These are phyloP conservation scores for Lithosia quadra DNA, from an alignment of 2,888 invertebrate genomes.

Conservation along the genomic window DNA sequence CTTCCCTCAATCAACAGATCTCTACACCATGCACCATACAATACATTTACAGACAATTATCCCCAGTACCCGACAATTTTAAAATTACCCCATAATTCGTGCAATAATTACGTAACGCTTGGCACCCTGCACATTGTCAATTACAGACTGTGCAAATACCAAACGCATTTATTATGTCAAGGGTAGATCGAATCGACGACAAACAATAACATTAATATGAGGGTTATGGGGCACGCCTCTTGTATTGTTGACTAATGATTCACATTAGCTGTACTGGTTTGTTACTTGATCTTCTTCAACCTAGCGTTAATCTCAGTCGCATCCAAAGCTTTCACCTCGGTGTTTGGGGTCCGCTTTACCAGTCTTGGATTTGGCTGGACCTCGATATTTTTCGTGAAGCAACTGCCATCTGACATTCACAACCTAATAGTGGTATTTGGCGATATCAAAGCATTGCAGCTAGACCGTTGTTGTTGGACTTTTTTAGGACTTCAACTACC, in stretches of 20 bases:
- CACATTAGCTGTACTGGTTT: slow-evolving; percentile 34
- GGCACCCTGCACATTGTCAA: slow-evolving; percentile 5
- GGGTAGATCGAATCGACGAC: slow-evolving; percentile 43
- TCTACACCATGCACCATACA: background rate
- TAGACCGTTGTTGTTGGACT: too few species aligned
- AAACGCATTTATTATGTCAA: slow-evolving; percentile 46
- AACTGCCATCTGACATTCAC: too few species aligned
- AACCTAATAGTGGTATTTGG: too few species aligned
- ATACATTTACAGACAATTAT: slow-evolving; percentile 6
- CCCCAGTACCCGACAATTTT: slow-evolving; percentile 10
- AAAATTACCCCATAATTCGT: slow-evolving; percentile 11
- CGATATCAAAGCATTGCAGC: too few species aligned
- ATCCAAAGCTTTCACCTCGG: too few species aligned
- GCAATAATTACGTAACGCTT: slow-evolving; percentile 17
- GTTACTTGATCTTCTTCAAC: too few species aligned
- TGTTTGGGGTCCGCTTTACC: too few species aligned
- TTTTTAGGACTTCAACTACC: too few species aligned
- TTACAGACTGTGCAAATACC: slow-evolving; percentile 26
- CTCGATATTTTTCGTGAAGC: too few species aligned
- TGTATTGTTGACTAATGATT: slow-evolving; percentile 42
- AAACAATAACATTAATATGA: slow-evolving; percentile 38
- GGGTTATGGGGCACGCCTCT: slow-evolving; percentile 45
- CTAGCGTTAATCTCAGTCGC: too few species aligned
- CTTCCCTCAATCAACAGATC: background rate
- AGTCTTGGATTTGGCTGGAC: too few species aligned